phyloP scores from a whole-genome alignment of 2,797 vertebrate genomes.

The Scolopax rusticola region DNA sequence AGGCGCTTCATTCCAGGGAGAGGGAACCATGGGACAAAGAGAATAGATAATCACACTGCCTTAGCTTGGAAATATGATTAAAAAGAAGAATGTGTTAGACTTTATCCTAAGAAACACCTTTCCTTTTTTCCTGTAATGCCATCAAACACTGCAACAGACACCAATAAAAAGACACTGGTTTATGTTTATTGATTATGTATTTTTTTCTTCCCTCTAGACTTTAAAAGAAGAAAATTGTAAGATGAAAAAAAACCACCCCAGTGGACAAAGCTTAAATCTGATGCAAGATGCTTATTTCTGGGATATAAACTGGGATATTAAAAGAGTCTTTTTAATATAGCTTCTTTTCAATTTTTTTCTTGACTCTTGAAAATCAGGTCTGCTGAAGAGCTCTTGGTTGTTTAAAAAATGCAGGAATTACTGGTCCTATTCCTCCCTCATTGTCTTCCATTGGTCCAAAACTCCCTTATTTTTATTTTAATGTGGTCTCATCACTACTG shows the following conservation, averaged over 20 bases:
- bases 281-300: constrained; percentile 16
- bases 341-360: neutral
- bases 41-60: neutral
- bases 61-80: neutral
- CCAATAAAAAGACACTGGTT: neutral
- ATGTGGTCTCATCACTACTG: neutral
- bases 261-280: neutral
- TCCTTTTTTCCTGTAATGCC: neutral
- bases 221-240: neutral
- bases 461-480: neutral
- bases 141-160: neutral
- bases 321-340: neutral
- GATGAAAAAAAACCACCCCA: neutral
- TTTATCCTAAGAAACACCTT: neutral
- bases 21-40: neutral
- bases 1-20: neutral
- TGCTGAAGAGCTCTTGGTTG: neutral
- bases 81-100: neutral
- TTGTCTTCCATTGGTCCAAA: neutral
- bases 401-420: neutral
- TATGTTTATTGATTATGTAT: neutral
- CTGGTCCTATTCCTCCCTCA: neutral
- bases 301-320: neutral
- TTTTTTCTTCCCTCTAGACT: neutral
- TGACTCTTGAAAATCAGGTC: neutral